Base-by-base conservation (phyloP, 2,113 vertebrate species). In the Corythornis vintsioides region DNA sequence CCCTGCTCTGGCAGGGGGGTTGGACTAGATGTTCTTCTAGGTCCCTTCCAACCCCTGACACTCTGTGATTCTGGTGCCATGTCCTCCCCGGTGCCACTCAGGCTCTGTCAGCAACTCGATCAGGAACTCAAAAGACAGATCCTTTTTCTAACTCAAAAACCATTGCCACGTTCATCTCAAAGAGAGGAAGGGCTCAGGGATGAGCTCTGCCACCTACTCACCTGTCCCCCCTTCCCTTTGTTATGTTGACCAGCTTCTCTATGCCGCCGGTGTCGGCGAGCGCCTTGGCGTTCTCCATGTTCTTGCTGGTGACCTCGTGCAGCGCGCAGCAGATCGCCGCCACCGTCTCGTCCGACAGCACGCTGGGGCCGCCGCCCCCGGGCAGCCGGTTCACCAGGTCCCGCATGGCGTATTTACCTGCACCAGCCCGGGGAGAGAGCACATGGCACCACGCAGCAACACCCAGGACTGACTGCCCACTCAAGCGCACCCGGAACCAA, bases 281-380 rank as follows among this genome's bases (percentile, higher is more conserved):
- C n/a, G 99, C 99, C 88, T 99, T 99, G 89, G 99, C 99, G 1
- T 99, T 99, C 94, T 99, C 99, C 99, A 99, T 99, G 97, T 99
- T 99, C 86, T 99, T 99, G 95, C 99, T 99, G 55, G 98, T 99
- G 97, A 99, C 99, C 97, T 99, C 99, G 3, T 99, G 98, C 96
- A 99, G 95, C 16, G 99, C 99, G 63, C 99, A 99, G 97, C 99
- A 99, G 97, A 99, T 99, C 6, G 99, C 98, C 0, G 99, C 99
- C 86, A 99, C 98, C 0, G 99, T 99, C 96, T 99, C 99, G 13
- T 99, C 99, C 0, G 99, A 99, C 90, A 99, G 95, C 72, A 98
- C 95, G 78, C 97, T 98, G 21, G 98, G 98, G 25, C 98, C 87
- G 9, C 95, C 97, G 60, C 99, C 98, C 0, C 99, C 99, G 0